Evolutionary conservation across 1,140 invertebrate species (phyloP).

Genomic region (Bombus difficillimus): DNA sequence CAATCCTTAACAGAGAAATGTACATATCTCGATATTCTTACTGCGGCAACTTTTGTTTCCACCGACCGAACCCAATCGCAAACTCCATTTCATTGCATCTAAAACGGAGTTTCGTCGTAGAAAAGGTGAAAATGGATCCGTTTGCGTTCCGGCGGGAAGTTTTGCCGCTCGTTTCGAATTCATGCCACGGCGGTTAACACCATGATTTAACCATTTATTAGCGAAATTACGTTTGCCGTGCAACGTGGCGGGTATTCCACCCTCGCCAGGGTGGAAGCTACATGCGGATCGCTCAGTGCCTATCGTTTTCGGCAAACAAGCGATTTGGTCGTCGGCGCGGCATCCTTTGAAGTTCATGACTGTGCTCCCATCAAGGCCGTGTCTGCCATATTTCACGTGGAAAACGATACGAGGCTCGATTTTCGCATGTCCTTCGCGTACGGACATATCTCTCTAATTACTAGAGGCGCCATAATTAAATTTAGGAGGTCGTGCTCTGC

Average conservation of each 20-base stretch:
- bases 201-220: constrained; percentile 46
- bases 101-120: not conserved
- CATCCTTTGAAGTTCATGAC: constrained; percentile 45
- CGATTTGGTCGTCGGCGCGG: constrained; percentile 29
- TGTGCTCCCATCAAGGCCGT: constrained; percentile 1
- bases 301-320: constrained; percentile 53
- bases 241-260: not conserved
- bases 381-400: constrained; percentile 37
- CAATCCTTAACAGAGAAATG: not conserved
- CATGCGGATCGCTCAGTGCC: not conserved
- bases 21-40: not conserved
- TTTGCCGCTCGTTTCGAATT: not conserved
- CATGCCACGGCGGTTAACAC: constrained; percentile 9
- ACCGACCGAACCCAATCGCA: not conserved
- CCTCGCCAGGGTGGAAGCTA: constrained; percentile 11
- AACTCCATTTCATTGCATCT: too few relatives aligned
- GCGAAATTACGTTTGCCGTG: constrained; percentile 45
- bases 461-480: constrained; percentile 36
- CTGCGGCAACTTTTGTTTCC: not conserved
- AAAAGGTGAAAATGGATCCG: not conserved
- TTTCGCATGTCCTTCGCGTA: not conserved
- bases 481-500: constrained; percentile 10
- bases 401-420: constrained; percentile 30
- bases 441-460: constrained; percentile 6
- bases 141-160: not conserved